Conservation (phyloP, 2,888 invertebrate species). For the Cataglyphis albicans region DNA sequence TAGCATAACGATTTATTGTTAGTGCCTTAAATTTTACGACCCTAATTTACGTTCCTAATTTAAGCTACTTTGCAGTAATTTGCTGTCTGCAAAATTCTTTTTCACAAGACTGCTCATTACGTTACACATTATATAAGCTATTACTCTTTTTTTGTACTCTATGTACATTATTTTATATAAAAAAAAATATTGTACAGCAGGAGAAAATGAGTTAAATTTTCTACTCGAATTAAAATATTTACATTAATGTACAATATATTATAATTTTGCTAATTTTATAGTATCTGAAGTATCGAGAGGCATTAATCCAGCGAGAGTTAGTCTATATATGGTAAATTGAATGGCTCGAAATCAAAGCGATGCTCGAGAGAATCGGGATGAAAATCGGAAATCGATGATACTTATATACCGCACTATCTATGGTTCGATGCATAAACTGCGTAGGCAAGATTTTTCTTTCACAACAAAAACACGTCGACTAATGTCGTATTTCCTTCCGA, state of each 20-base stretch:
- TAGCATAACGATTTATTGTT: background rate
- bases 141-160: background rate
- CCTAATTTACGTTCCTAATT: background rate
- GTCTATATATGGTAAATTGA: slow-evolving; percentile 9
- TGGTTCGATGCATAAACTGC: slow-evolving; percentile 10
- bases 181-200: background rate
- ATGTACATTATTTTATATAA: background rate
- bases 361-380: slow-evolving; percentile 1
- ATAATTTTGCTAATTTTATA: slow-evolving; percentile 4
- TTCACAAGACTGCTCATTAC: background rate
- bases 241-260: background rate
- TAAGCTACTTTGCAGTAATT: background rate
- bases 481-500: slow-evolving; percentile 9
- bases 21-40: background rate
- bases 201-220: background rate
- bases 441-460: slow-evolving; percentile 21
- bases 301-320: slow-evolving; percentile 16
- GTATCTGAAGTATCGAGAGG: background rate
- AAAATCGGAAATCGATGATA: slow-evolving; percentile 49
- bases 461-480: slow-evolving; percentile 16
- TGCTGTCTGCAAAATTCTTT: background rate
- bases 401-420: slow-evolving; percentile 6
- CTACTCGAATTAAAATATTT: background rate
- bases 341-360: background rate
- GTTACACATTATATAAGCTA: background rate